Percentiles rank a stretch among this genome's conserved stretches.
Evolutionary conservation across 2,113 vertebrate species (phyloP).

Genomic region (Jacana jacana): DNA sequence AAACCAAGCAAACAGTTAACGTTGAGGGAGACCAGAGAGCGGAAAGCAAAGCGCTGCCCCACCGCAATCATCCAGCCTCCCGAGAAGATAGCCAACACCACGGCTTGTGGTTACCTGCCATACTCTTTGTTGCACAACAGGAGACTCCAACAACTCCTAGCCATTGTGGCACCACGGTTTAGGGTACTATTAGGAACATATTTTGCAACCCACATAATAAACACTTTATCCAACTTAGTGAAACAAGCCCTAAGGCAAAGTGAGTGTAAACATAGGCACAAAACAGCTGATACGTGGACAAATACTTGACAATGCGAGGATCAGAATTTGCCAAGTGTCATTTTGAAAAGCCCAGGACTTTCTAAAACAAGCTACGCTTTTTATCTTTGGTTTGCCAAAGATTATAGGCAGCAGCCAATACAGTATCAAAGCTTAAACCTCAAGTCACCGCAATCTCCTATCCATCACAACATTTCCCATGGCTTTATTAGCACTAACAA

Average conservation of each 20-base stretch:
- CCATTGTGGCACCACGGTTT: slow-evolving; percentile 59
- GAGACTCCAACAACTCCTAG: slow-evolving; percentile 41
- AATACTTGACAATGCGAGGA: slow-evolving; percentile 33
- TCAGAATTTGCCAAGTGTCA: slow-evolving; percentile 36
- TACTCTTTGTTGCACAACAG: slow-evolving; percentile 25
- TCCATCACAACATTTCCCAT: slow-evolving; percentile 43
- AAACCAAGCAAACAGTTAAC: slow-evolving; percentile 50
- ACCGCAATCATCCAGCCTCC: neutral
- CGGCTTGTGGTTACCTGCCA: slow-evolving; percentile 68
- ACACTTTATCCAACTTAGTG: slow-evolving; percentile 43
- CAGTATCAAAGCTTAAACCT: slow-evolving; percentile 32
- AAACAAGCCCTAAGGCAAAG: slow-evolving; percentile 50
- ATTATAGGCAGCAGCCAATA: slow-evolving; percentile 26
- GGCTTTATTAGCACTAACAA: slow-evolving; percentile 37
- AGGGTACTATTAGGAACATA: slow-evolving; percentile 56
- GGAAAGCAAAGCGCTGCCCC: neutral
- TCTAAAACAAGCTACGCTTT: slow-evolving; percentile 50
- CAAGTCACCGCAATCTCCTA: neutral
- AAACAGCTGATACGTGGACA: slow-evolving; percentile 32
- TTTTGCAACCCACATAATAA: slow-evolving; percentile 70
- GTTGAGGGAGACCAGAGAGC: neutral
- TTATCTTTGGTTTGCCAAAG: slow-evolving; percentile 42
- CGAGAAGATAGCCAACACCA: neutral
- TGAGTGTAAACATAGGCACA: slow-evolving; percentile 57
- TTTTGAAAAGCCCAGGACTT: slow-evolving; percentile 34